Conservation (phyloP, 1,140 invertebrate genomes). For the Hesperophylax magnus region DNA sequence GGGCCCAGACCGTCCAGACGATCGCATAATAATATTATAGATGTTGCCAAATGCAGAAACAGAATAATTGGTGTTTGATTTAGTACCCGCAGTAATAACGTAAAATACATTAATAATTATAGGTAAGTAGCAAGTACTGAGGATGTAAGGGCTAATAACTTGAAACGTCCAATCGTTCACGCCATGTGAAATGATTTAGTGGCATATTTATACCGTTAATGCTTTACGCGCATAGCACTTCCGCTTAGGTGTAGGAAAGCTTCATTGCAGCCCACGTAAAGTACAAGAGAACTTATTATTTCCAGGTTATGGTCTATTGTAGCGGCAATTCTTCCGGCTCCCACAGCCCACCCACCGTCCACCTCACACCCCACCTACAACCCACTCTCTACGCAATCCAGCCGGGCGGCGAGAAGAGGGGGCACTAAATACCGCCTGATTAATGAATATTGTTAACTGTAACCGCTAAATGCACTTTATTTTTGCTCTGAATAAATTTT, state of each 20-base stretch:
- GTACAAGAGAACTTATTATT: neutral
- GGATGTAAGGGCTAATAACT: too few species aligned
- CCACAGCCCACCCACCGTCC: neutral
- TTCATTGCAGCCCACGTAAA: neutral
- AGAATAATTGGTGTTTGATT: too few species aligned
- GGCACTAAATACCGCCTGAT: slow-evolving; percentile 35
- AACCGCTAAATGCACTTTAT: slow-evolving; percentile 26
- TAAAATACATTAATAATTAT: too few species aligned
- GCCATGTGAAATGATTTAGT: neutral
- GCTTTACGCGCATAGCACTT: neutral
- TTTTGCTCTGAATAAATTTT: slow-evolving; percentile 20
- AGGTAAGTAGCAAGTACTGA: too few species aligned
- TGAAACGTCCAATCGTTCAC: too few species aligned
- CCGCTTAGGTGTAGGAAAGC: neutral
- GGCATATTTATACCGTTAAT: neutral
- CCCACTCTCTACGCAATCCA: too few species aligned
- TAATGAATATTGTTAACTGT: slow-evolving; percentile 34
- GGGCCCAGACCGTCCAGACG: too few species aligned
- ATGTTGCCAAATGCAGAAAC: too few species aligned
- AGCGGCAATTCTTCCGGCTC: neutral
- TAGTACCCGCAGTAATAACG: too few species aligned
- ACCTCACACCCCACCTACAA: too few species aligned
- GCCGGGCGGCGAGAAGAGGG: neutral
- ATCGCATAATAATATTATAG: too few species aligned
- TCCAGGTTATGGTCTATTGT: neutral